Evolutionary conservation across 2,888 invertebrate species (phyloP).

Genomic region (Tupiocoris notatus): DNA sequence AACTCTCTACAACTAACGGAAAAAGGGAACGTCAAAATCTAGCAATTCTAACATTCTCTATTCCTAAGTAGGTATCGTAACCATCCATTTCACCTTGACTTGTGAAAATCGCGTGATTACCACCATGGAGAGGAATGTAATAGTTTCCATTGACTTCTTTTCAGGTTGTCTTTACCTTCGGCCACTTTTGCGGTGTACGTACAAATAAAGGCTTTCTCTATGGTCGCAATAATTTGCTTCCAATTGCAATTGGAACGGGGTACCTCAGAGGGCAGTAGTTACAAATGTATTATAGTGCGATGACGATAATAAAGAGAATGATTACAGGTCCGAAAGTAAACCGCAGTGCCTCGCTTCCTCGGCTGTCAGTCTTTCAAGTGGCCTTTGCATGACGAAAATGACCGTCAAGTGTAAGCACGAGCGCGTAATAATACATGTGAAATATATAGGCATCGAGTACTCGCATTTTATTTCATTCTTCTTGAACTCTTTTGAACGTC

Average conservation of each 20-base stretch:
- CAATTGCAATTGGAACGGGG: background rate
- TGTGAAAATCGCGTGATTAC: too few relatives aligned
- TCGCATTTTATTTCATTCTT: background rate
- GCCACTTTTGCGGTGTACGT: background rate
- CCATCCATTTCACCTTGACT: too few relatives aligned
- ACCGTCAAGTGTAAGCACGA: background rate
- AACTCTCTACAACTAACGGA: too few relatives aligned
- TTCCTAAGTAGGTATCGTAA: too few relatives aligned
- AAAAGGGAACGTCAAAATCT: too few relatives aligned
- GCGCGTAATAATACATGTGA: background rate
- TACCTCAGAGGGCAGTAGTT: background rate
- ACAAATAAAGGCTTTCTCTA: background rate
- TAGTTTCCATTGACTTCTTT: background rate
- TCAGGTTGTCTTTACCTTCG: background rate
- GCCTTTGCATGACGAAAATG: constrained; percentile 12
- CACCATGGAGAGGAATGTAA: too few relatives aligned
- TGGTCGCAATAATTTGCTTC: background rate
- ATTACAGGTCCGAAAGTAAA: background rate
- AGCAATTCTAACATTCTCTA: too few relatives aligned
- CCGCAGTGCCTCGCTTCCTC: too few relatives aligned
- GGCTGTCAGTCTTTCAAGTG: background rate
- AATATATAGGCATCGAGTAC: background rate
- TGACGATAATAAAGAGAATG: background rate
- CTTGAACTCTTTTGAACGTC: background rate
- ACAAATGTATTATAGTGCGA: background rate